A percentile compares a stretch with the other conserved stretches of the same genome.
phyloP scores from a whole-genome alignment of 1,140 invertebrate species.

The Drosophila nebulosa region DNA sequence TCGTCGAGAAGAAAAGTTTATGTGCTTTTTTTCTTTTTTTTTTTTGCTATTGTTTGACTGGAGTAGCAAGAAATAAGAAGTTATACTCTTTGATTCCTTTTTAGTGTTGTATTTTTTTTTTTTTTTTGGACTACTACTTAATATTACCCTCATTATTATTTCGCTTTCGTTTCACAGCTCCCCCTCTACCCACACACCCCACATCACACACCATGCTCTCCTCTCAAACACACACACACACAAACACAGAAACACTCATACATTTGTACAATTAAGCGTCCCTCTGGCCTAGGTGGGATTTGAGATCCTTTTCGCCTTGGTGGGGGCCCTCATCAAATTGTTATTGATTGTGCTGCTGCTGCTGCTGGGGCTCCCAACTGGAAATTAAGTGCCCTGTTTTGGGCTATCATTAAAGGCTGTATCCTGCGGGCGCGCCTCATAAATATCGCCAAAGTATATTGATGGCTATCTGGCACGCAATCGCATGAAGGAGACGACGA shows the following conservation, averaged over 20 bases:
- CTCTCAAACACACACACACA: conserved; percentile 16
- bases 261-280: conserved; percentile 61
- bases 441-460: conserved; percentile 77
- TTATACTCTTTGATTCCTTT: conserved; percentile 39
- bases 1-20: neutral
- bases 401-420: conserved; percentile 75
- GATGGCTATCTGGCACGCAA: conserved; percentile 74
- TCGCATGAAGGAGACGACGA: conserved; percentile 13
- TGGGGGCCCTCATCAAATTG: conserved; percentile 65
- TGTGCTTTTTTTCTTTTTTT: neutral
- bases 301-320: conserved; percentile 46
- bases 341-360: conserved; percentile 62
- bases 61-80: neutral
- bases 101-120: neutral
- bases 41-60: neutral
- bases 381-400: conserved; percentile 73
- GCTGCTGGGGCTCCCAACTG: conserved; percentile 36
- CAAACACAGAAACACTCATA: too few relatives aligned
- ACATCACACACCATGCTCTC: neutral
- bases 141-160: conserved; percentile 78
- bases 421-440: conserved; percentile 75
- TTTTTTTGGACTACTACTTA: conserved; percentile 18
- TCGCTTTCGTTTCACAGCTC: conserved; percentile 61
- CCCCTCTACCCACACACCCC: neutral
- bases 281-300: conserved; percentile 57